Base-by-base conservation (phyloP, 2,888 invertebrate species). In the Himalopsyche tibetana region DNA sequence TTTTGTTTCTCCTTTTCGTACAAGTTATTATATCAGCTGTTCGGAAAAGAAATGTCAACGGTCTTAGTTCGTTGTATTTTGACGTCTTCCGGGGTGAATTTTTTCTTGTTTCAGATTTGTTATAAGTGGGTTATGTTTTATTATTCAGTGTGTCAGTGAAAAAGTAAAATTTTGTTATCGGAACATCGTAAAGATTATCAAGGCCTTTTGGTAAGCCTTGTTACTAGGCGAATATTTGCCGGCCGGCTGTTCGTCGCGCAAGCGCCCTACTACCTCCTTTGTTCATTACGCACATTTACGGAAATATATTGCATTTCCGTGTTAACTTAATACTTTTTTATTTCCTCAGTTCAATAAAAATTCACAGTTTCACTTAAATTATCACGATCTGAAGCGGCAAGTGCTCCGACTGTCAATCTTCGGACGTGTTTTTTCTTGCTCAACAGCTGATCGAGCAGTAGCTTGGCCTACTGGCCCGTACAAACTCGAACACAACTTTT, bases 1-100 rank as follows among this genome's bases (percentile, higher is more conserved):
- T 74, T 36, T 74, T 38, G 84, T 83, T 87, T 8, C 80, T 69
- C 42, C 55, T 38, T 85, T 82, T 87, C 69, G 56, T 82, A 40
- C 28, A 28, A 28, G n/a, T 36, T 9, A 38, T 55, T 15, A 63
- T 19, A 69, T 83, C 80, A 80, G 80, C 80, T 80, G 80, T 80
- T 80, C 80, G 45, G 45, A 19, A 45, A n/a, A 38, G n/a, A 74
- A 36, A 36, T 38, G 28, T 74, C 36, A 36, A 38, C 36, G 36
- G 74, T 36, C 38, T 15, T 36, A 36, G 36, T 74, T 28, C 36
- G 36, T 2, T 74, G 74, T 38, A 28, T 63, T 63, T 74, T 15
- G 9, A 36, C 15, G 12, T 36, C 74, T 74, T 74, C 74, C 74
- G 74, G 74, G 74, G 12, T 36, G 38, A 12, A 15, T 15, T 51